These are phyloP conservation scores for Gadopsis marmoratus DNA, from an alignment of 2,797 vertebrate genomes.

Conservation along the genomic window DNA sequence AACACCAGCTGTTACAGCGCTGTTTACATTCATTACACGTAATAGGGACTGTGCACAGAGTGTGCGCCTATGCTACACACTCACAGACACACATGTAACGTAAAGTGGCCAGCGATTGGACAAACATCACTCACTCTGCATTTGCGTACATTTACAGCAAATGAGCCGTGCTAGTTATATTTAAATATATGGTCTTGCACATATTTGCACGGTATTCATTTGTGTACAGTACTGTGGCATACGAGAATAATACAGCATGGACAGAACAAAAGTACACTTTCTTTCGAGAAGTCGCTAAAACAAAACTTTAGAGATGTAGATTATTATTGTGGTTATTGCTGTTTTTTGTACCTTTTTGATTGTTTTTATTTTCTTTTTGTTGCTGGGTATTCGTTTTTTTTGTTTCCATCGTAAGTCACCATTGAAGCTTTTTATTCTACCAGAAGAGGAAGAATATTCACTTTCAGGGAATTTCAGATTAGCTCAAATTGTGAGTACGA, in stretches of 20 bases:
- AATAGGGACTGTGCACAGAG: slow-evolving; percentile 52
- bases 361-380: not conserved
- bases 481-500: no score
- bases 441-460: not conserved
- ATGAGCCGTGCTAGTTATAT: not conserved
- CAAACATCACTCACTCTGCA: not conserved
- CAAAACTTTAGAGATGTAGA: no score
- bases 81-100: not conserved
- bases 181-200: not conserved
- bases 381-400: no score
- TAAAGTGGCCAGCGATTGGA: not conserved
- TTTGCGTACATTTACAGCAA: not conserved
- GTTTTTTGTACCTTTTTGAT: not conserved
- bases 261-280: no score
- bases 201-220: not conserved
- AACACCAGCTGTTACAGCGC: slow-evolving; percentile 61
- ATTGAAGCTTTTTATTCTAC: not conserved
- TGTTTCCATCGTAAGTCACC: no score
- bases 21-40: slow-evolving; percentile 67
- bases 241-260: no score
- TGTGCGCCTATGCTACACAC: slow-evolving; percentile 1
- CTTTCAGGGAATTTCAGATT: not conserved
- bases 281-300: no score
- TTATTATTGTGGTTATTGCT: not conserved
- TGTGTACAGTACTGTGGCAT: not conserved